Percentiles rank a stretch among this genome's conserved stretches.
phyloP scores from a whole-genome alignment of 1,140 invertebrate genomes.

The Ganaspis sp. region DNA sequence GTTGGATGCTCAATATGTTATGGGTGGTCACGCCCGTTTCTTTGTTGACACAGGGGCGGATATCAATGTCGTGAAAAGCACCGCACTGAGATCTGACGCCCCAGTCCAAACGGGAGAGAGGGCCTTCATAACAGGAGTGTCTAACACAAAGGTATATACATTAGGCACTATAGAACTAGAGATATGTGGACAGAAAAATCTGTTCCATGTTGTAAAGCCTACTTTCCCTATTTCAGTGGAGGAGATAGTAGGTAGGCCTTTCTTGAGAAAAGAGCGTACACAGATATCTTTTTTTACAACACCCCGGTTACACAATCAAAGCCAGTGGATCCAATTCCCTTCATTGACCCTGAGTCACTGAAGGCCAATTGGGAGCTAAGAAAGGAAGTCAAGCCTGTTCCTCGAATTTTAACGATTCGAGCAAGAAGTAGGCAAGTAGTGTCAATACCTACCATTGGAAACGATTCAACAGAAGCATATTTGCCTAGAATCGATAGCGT shows the following conservation, averaged over 20 bases:
- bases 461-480: not conserved
- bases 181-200: too few species aligned
- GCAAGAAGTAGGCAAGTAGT: not conserved
- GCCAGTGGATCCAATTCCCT: not conserved
- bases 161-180: too few species aligned
- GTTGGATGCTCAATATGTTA: too few species aligned
- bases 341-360: not conserved
- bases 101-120: too few species aligned
- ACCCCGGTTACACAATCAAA: not conserved
- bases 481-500: not conserved
- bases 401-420: not conserved
- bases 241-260: not conserved
- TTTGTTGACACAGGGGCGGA: not conserved
- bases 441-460: not conserved
- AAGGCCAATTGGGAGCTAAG: not conserved
- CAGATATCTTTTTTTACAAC: not conserved
- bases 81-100: not conserved
- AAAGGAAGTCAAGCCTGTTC: not conserved
- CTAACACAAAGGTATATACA: too few species aligned
- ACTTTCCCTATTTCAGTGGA: too few species aligned
- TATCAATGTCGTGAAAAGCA: not conserved
- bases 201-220: too few species aligned
- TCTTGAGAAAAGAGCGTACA: not conserved
- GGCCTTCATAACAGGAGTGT: too few species aligned
- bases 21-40: not conserved